Evolutionary conservation across 2,797 vertebrate species (phyloP).

Genomic region (Typhlichthys eigenmanni): DNA sequence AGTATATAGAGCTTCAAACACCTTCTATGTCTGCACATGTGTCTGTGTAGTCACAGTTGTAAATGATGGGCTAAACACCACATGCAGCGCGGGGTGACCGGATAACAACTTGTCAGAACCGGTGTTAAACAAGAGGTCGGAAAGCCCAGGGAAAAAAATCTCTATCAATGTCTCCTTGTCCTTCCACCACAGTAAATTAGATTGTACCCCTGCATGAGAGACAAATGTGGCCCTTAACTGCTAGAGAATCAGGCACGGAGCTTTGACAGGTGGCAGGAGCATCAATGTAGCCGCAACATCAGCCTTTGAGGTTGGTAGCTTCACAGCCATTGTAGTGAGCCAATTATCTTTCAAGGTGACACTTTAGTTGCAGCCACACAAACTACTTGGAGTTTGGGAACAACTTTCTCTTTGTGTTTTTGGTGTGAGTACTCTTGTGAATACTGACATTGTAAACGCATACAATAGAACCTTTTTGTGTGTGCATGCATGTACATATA

Average conservation of each 20-base stretch:
- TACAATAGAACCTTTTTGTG: too few species aligned
- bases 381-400: too few species aligned
- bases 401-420: too few species aligned
- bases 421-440: too few species aligned
- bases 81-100: constrained; percentile 57
- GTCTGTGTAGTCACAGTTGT: constrained; percentile 43
- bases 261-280: constrained; percentile 68
- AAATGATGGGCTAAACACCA: constrained; percentile 70
- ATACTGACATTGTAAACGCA: too few species aligned
- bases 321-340: constrained; percentile 1
- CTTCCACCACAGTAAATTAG: constrained; percentile 80
- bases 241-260: constrained; percentile 66
- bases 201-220: constrained; percentile 73
- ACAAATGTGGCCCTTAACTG: constrained; percentile 78
- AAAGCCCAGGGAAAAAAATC: constrained; percentile 76
- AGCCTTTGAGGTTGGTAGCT: constrained; percentile 19
- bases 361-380: too few species aligned
- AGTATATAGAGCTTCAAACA: neutral
- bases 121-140: constrained; percentile 72
- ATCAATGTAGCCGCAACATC: constrained; percentile 24
- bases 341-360: too few species aligned
- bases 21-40: neutral
- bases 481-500: too few species aligned
- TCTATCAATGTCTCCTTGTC: constrained; percentile 86
- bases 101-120: constrained; percentile 79